These are phyloP conservation scores for Cactoblastis cactorum DNA, from an alignment of 2,888 invertebrate genomes.

Conservation along the genomic window DNA sequence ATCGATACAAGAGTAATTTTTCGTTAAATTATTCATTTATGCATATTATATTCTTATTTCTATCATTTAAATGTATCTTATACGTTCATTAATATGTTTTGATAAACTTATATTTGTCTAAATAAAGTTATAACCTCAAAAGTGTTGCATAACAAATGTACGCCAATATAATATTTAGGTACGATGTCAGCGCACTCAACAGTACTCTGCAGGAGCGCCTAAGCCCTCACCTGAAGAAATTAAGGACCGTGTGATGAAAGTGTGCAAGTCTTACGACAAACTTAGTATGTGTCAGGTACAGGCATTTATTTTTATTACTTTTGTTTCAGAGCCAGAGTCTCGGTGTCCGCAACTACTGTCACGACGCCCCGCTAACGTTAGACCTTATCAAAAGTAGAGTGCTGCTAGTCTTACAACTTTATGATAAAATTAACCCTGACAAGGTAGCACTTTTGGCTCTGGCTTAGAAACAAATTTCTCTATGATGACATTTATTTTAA, in stretches of 20 bases:
- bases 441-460: conserved; percentile 84
- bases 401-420: conserved; percentile 95
- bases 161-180: conserved; percentile 68
- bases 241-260: conserved; percentile 90
- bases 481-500: background rate
- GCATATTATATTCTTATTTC: background rate
- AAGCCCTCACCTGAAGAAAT: conserved; percentile 83
- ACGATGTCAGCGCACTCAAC: conserved; percentile 45
- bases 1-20: conserved; percentile 38
- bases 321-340: conserved; percentile 83
- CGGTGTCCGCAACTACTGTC: conserved; percentile 86
- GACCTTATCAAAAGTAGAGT: conserved; percentile 93
- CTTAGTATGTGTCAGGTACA: conserved; percentile 90
- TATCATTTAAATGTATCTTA: background rate
- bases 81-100: background rate
- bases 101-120: background rate
- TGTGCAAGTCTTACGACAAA: conserved; percentile 94
- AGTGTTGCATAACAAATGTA: conserved; percentile 76
- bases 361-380: conserved; percentile 87
- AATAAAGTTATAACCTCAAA: conserved; percentile 63
- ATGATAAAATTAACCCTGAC: conserved; percentile 96
- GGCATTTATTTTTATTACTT: conserved; percentile 52
- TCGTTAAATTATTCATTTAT: background rate
- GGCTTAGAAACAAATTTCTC: conserved; percentile 3
- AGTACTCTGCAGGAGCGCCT: conserved; percentile 53